Base-by-base conservation (phyloP, 2,888 invertebrate species). In the Rhagonycha fulva region DNA sequence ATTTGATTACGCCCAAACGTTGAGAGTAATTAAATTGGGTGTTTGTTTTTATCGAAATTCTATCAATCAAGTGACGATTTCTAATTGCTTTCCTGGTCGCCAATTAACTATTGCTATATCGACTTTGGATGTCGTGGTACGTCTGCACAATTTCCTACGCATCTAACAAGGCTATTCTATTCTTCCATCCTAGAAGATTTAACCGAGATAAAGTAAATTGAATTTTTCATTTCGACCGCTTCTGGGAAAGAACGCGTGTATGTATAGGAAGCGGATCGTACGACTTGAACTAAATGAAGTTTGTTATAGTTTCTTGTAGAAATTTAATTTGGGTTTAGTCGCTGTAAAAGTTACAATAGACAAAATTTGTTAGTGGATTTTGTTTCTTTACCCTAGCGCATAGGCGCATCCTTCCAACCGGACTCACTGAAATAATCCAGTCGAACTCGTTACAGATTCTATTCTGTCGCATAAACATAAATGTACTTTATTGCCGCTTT, bases 401-500 rank as follows among this genome's bases (percentile, higher is more conserved):
- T 68, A 72, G 62, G 60, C 14, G 61, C 68, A 60, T 26, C 32
- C 32, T 28, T 68, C 62, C 63, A 28, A 61, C 70, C 67, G 76
- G 71, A 71, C 72, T 24, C 23, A 72, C 75, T 74, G 70, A 80
- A 79, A 81, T 82, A 84, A 83, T 83, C 84, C 82, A 84, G 81
- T 80, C 74, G 80, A 81, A 81, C 82, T 84, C 81, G 78, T 80
- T 81, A 79, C 78, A 68, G 82, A 83, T 82, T 83, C 82, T 81
- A 80, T 80, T 80, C 83, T 83, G 83, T 83, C 84, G 83, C 83
- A 84, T 84, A 84, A 83, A 84, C 84, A 85, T 85, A 85, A 84
- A 85, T 82, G 85, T 84, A 84, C 83, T 84, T 85, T 85, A 85
- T 84, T 83, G 83, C 84, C 79, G 80, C 82, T 83, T 84, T 85